Evolutionary conservation across 1,140 invertebrate species (phyloP).

Genomic region (Ceratoteleas bidentatus): DNA sequence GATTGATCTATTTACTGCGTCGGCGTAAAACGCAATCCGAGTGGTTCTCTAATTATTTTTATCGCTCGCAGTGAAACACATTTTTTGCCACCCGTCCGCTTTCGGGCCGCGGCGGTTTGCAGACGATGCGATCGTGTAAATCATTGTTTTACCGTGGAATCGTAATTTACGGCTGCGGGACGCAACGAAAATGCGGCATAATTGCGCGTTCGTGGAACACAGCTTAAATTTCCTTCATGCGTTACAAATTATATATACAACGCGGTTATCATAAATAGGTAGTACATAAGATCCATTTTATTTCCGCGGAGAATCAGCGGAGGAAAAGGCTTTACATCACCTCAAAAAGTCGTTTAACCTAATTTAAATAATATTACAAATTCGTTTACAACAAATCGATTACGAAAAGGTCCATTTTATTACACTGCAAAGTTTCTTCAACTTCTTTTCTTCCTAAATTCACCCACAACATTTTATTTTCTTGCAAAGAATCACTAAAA

Average conservation of each 20-base stretch:
- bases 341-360: no score
- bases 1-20: slow-evolving; percentile 41
- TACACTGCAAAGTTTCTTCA: no score
- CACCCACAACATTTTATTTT: no score
- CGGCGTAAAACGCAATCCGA: slow-evolving; percentile 24
- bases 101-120: slow-evolving; percentile 28
- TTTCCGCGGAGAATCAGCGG: no score
- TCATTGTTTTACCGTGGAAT: slow-evolving; percentile 46
- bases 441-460: no score
- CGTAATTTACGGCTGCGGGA: slow-evolving; percentile 25
- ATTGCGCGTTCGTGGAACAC: slow-evolving; percentile 28
- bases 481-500: no score
- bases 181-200: slow-evolving; percentile 28
- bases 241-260: neutral
- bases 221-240: slow-evolving; percentile 19
- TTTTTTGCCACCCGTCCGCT: slow-evolving; percentile 16
- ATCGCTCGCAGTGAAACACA: slow-evolving; percentile 30
- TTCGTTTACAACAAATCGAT: no score
- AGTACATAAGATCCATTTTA: no score
- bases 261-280: no score
- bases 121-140: slow-evolving; percentile 41
- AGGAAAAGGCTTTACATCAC: no score
- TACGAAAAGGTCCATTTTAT: no score
- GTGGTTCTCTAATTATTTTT: slow-evolving; percentile 36
- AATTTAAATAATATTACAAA: no score